Evolutionary conservation across 2,113 vertebrate genomes (phyloP).

Genomic region (Eubucco bourcierii): DNA sequence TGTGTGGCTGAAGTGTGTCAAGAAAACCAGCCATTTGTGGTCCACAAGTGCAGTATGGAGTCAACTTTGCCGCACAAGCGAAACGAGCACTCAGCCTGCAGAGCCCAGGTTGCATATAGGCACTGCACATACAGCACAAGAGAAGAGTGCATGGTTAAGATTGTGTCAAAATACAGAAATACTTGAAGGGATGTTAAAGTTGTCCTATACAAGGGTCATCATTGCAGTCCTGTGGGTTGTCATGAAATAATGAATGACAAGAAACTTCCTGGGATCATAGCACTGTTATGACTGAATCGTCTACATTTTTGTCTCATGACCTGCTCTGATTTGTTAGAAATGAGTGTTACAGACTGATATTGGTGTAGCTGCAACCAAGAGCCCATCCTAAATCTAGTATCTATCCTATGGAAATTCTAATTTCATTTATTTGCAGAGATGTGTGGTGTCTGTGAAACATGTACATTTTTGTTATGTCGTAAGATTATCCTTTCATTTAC

Average conservation of each 20-base stretch:
- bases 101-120: background rate
- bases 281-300: background rate
- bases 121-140: background rate
- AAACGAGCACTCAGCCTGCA: background rate
- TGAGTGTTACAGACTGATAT: background rate
- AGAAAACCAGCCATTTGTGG: background rate
- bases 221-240: background rate
- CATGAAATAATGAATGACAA: background rate
- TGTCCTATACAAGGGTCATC: background rate
- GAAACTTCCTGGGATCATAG: background rate
- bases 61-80: background rate
- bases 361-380: background rate
- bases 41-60: background rate
- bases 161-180: background rate
- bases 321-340: background rate
- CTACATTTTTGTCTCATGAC: background rate
- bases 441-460: background rate
- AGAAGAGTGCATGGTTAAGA: background rate
- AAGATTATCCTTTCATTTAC: background rate
- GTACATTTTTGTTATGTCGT: background rate
- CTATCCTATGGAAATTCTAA: background rate
- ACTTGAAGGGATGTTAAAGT: background rate
- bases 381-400: background rate
- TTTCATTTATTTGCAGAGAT: background rate
- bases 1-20: background rate